Evolutionary conservation across 1,140 invertebrate species (phyloP), one percentile per base, ranked within the genome.

Genomic region (Bombus vancouverensis): DNA sequence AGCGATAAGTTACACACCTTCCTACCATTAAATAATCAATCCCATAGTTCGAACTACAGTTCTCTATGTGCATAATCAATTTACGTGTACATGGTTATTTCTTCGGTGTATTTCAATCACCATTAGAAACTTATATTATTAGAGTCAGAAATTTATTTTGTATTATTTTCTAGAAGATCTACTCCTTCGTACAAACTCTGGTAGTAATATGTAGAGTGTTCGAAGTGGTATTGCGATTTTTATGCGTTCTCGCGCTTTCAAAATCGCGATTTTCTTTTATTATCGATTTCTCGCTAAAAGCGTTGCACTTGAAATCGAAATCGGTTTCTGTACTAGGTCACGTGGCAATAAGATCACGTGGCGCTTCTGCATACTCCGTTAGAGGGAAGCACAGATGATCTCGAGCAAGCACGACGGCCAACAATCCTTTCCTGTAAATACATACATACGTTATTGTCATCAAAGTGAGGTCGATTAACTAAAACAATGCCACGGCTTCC

Each of bases 21-120:
- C 59, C 78, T 85, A 65, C 87, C 72, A 72, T 91, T 92, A 92
- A 93, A 93, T 92, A 93, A 93, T 93, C 92, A 92, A 93, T 93
- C 77, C 62, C 44, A 77, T 74, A 73, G 39, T 75, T 81, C 18
- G 22, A 68, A 73, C 22, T 42, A 57, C n/a, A 25, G 3, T 34
- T 15, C 59, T 44, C n/a, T n/a, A 28, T 9, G 9, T 39, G 28
- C 3, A 53, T 5, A 34, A 72, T 32, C 9, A 34, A 42, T 72
- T 10, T 47, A 39, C 22, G 53, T 18, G 5, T 13, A n/a, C 22
- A 37, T n/a, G 13, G 9, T 44, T 22, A n/a, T 71, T 59, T 59
- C 28, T 83, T n/a, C 18, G 8, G 1, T 39, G 10, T 22, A 6
- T 39, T 25, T 39, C 3, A 34, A 75, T 47, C 32, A 25, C 9